phyloP scores from a whole-genome alignment of 2,888 invertebrate species.

The Aspidiotus destructor region DNA sequence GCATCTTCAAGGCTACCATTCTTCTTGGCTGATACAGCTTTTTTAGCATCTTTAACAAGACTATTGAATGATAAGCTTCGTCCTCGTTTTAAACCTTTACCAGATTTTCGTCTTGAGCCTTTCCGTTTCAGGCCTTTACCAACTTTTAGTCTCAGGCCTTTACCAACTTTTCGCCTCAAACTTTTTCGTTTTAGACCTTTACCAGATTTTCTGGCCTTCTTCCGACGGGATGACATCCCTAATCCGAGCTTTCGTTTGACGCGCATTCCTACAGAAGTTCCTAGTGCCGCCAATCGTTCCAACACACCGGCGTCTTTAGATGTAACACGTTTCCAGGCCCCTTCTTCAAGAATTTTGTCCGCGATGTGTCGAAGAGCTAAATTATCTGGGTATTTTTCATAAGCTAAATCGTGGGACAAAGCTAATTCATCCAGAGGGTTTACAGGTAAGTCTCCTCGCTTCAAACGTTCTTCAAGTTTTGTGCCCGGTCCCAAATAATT shows the following conservation, averaged over 20 bases:
- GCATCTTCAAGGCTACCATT: too few species aligned
- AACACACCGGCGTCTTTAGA: neutral
- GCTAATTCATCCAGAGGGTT: neutral
- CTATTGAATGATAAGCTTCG: too few species aligned
- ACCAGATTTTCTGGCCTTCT: neutral
- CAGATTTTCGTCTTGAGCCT: neutral
- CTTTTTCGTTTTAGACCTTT: neutral
- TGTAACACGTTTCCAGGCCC: neutral
- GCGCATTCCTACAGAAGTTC: neutral
- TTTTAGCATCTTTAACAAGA: too few species aligned
- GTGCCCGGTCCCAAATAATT: neutral
- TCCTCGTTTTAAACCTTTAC: too few species aligned
- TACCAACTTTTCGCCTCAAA: too few species aligned
- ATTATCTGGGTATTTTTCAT: neutral
- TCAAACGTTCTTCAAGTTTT: neutral
- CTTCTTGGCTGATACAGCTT: too few species aligned
- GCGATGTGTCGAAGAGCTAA: neutral
- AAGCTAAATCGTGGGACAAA: neutral
- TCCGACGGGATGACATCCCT: neutral
- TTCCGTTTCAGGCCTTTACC: neutral
- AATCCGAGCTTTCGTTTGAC: neutral
- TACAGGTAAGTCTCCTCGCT: neutral
- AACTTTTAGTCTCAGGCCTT: neutral
- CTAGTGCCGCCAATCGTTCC: neutral
- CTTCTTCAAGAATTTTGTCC: neutral